Evolutionary conservation across 1,140 invertebrate species (phyloP), one percentile per base, ranked within the genome.

Genomic region (Grapholita molesta): DNA sequence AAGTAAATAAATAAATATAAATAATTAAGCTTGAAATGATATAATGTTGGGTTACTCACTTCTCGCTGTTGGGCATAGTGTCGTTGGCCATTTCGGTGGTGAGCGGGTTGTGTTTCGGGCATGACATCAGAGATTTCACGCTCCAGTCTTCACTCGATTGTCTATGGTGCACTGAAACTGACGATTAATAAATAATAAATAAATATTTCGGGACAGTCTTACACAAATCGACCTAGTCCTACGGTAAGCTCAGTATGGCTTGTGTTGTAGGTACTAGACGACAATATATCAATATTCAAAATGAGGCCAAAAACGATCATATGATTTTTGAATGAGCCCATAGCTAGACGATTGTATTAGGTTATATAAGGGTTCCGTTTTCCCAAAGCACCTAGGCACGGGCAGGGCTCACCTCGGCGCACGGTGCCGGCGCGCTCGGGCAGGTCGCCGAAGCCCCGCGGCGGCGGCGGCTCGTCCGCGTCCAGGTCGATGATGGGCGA

Each of bases 101-200:
- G 0, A 86, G 64, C 0, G 87, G 87, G 52, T 90, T 90, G 76
- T 90, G 88, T 73, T 89, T 89, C 3, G 88, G 88, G 70, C 88
- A 90, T 28, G 71, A 84, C 81, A 88, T 88, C 0, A 90, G 75
- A 0, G 88, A 89, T 66, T 92, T 90, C 71, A 93, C 82, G 78
- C 92, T 88, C 93, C 93, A 86, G 76, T 93, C 91, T 83, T 92
- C 85, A 78, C 88, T 88, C 68, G 89, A 73, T 79, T 92, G 84
- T 89, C 92, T 80, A 70, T 83, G 88, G 85, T 91, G 91, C 30
- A 78, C 88, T 84, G 77, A 33, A 74, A 71, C 42, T 48, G 18
- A n/a, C n/a, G n/a, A n/a, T n/a, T n/a, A n/a, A n/a, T n/a, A n/a
- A n/a, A n/a, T n/a, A n/a, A n/a, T n/a, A n/a, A n/a, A n/a, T n/a